A percentile compares a stretch with the other conserved stretches of the same genome.
These are phyloP conservation scores for Lamellibrachia luymesi DNA, from an alignment of 1,140 invertebrate genomes.

Conservation along the genomic window DNA sequence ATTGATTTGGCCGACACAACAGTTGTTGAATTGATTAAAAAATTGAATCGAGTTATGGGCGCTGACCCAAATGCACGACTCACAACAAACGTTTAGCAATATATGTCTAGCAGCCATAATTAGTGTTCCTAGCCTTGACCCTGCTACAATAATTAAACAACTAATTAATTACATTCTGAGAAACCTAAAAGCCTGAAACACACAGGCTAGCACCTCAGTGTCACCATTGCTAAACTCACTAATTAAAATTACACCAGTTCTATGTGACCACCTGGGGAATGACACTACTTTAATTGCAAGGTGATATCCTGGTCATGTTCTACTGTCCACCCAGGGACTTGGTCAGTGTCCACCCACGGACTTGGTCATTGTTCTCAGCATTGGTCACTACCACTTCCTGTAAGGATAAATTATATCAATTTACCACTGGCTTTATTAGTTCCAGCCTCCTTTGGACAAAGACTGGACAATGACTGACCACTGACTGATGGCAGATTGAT, in stretches of 20 bases:
- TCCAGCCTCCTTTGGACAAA: neutral
- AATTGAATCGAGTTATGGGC: too few species aligned
- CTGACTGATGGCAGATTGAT: neutral
- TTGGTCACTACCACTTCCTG: neutral
- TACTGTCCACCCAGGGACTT: neutral
- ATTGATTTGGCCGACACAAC: too few species aligned
- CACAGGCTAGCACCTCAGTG: neutral
- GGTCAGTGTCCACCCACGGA: neutral
- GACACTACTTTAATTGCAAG: neutral
- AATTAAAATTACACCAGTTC: neutral
- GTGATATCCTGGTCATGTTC: neutral
- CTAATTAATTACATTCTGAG: neutral
- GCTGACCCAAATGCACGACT: too few species aligned
- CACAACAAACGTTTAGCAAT: too few species aligned
- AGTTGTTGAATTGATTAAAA: too few species aligned
- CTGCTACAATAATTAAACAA: neutral
- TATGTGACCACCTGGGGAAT: neutral
- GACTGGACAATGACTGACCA: neutral
- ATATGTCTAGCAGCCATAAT: too few species aligned
- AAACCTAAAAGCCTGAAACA: neutral
- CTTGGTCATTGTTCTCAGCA: neutral
- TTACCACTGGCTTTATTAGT: neutral
- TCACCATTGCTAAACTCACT: neutral
- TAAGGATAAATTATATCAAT: neutral
- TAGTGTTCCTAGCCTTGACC: neutral